These are phyloP conservation scores for Malacoraja senta DNA, from an alignment of 2,797 vertebrate species.

Conservation along the genomic window DNA sequence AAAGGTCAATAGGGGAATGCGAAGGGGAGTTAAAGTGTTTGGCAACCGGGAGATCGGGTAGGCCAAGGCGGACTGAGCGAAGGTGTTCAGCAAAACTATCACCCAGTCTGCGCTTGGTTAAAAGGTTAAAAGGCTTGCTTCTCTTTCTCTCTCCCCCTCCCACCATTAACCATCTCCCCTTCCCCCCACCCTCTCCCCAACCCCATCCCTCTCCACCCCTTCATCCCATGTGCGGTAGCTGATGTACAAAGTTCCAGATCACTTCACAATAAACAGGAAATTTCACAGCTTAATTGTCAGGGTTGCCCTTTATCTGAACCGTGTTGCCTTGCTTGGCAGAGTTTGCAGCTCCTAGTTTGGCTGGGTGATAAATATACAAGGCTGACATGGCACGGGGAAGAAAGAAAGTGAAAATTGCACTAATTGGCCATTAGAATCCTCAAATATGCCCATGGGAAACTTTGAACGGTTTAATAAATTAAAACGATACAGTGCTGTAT, in stretches of 20 bases:
- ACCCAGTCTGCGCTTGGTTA: too few species aligned
- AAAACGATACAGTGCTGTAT: not conserved
- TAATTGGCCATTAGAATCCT: not conserved
- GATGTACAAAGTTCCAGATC: conserved; percentile 5
- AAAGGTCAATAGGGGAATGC: too few species aligned
- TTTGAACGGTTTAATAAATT: not conserved
- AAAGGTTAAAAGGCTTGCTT: not conserved
- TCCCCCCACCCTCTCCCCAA: too few species aligned
- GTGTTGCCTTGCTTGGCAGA: not conserved
- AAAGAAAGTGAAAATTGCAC: not conserved
- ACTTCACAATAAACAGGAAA: not conserved
- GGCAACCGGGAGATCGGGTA: too few species aligned
- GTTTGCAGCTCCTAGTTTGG: not conserved
- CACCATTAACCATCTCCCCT: too few species aligned
- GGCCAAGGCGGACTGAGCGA: too few species aligned
- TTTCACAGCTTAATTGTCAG: not conserved
- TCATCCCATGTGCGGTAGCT: not conserved
- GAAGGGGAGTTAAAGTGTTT: too few species aligned
- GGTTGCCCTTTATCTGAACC: not conserved
- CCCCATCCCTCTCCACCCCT: not conserved
- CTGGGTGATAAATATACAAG: not conserved
- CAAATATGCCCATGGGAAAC: not conserved
- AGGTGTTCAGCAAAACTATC: too few species aligned
- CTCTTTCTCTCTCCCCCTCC: too few species aligned
- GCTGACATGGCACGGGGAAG: not conserved